Evolutionary conservation across 2,797 vertebrate genomes (phyloP), one percentile per base, ranked within the genome.

Genomic region (Halcyon badia): DNA sequence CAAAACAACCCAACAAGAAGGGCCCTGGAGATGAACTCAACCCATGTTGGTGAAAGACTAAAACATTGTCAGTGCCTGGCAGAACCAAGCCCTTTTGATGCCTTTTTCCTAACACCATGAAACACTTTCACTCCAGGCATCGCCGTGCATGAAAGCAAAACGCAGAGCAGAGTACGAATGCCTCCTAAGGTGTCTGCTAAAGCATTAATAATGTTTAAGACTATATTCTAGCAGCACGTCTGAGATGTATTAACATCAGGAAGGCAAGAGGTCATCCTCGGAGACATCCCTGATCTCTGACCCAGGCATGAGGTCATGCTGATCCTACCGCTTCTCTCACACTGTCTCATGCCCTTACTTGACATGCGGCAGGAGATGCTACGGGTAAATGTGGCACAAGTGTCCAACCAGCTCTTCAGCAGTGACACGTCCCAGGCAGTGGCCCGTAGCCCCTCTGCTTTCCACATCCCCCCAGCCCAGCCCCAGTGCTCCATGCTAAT

Each of bases 191-290:
- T 69, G 89, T 71, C 78, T 76, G 57, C 52, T 80, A 80, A 94
- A 83, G 81, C 51, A 90, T 26, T 60, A 82, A 58, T 75, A 85
- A 73, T 11, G 30, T 76, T 91, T 58, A 79, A 83, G 48, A 49
- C 66, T 10, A 5, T 51, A 82, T 70, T 82, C 65, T 71, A 91
- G 61, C 56, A 39, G 81, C 37, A 39, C 2, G 18, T 83, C 84
- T 64, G 92, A 97, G 88, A 51, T 90, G 73, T 52, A 86, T 70
- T 89, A 95, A 95, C 93, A 96, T 95, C 61, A 95, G 56, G 75
- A 75, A 28, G 65, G 89, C 83, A 95, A 89, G 64, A 96, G 94
- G 84, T 94, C 84, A 96, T 22, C 71, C 49, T 85, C 22, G 2
- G 83, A 93, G 88, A 91, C 76, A 52, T 48, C 65, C 61, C 81